These are phyloP conservation scores for Leptocoma aspasia DNA, from an alignment of 2,113 vertebrate genomes.

Conservation along the genomic window DNA sequence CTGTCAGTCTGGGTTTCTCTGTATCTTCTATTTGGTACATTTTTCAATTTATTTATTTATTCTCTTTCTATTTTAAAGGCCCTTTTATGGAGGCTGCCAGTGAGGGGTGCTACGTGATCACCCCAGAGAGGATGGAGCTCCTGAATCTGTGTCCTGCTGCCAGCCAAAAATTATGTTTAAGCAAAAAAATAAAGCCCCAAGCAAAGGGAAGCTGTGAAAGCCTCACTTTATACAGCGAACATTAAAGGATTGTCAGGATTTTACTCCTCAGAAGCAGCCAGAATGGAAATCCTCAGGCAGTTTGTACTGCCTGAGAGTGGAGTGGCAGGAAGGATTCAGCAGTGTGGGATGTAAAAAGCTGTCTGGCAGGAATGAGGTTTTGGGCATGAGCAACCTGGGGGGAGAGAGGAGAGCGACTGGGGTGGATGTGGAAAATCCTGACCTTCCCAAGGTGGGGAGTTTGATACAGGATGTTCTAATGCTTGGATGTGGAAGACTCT, in stretches of 20 bases:
- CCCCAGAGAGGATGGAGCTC: neutral
- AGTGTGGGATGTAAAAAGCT: neutral
- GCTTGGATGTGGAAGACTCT: neutral
- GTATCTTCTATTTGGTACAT: neutral
- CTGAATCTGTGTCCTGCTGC: neutral
- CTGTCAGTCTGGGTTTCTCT: neutral
- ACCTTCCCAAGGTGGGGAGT: neutral
- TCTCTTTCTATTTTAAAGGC: neutral
- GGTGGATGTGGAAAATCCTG: neutral
- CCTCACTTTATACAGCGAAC: neutral
- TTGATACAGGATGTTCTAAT: neutral
- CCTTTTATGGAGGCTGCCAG: neutral
- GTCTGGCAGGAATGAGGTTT: neutral
- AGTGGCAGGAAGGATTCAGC: neutral
- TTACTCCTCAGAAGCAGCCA: neutral
- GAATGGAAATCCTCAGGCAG: neutral
- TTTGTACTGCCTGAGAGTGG: accelerated
- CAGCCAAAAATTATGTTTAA: neutral
- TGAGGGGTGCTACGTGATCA: conserved; percentile 36
- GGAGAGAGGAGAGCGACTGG: neutral
- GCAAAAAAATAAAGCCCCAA: neutral
- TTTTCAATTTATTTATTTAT: neutral
- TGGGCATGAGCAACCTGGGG: accelerated
- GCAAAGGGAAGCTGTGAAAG: neutral
- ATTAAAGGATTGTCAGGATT: neutral